phyloP scores from a whole-genome alignment of 2,113 vertebrate genomes.

The Microtus montanus region DNA sequence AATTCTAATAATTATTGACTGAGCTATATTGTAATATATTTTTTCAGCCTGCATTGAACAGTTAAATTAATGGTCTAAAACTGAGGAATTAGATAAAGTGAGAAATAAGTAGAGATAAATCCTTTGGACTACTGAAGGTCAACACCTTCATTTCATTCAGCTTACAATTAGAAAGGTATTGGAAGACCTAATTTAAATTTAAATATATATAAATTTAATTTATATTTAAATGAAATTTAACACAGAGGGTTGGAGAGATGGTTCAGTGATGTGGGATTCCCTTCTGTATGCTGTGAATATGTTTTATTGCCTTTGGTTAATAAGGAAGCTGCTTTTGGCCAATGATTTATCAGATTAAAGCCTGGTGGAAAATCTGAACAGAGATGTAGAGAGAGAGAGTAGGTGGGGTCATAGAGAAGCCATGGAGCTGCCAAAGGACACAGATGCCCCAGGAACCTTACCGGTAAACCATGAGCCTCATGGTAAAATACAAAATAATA shows the following conservation, averaged over 20 bases:
- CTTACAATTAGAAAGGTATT: background rate
- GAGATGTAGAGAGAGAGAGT: too few species aligned
- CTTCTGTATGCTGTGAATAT: too few species aligned
- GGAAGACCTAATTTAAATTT: background rate
- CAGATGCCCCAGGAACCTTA: too few species aligned
- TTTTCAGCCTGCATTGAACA: background rate
- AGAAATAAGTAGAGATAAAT: constrained; percentile 16
- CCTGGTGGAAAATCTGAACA: too few species aligned
- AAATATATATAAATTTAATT: background rate
- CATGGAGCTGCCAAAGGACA: too few species aligned
- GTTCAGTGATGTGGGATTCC: too few species aligned
- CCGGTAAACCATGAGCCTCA: too few species aligned
- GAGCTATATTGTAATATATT: background rate
- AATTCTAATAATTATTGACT: background rate
- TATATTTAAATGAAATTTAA: background rate
- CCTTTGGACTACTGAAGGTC: background rate
- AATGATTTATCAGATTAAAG: too few species aligned
- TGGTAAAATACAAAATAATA: too few species aligned
- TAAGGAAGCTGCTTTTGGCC: too few species aligned
- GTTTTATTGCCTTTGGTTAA: too few species aligned
- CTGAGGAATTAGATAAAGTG: background rate
- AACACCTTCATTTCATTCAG: background rate
- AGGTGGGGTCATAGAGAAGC: too few species aligned
- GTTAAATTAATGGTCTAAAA: background rate
- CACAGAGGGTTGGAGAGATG: background rate